Percentiles rank a stretch among this genome's conserved stretches.
These are phyloP conservation scores for Drosophila phalerata DNA, from an alignment of 2,888 invertebrate genomes.

Conservation along the genomic window DNA sequence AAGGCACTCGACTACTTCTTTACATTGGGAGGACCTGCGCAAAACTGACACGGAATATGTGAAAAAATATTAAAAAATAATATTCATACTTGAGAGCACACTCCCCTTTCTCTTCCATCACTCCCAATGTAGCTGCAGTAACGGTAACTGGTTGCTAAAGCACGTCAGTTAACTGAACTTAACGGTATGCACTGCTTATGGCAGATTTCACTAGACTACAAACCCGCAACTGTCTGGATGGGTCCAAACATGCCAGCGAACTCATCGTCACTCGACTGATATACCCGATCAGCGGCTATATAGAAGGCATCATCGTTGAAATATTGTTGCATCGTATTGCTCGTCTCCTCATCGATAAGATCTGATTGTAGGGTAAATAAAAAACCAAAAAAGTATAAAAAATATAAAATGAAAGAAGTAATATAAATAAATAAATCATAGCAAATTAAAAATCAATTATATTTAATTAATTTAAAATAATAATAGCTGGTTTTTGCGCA, in stretches of 20 bases:
- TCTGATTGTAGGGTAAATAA: constrained; percentile 61
- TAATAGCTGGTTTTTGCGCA: neutral
- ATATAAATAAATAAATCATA: constrained; percentile 3
- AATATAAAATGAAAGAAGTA: constrained; percentile 22
- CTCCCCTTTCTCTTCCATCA: constrained; percentile 13
- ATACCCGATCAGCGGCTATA: constrained; percentile 84
- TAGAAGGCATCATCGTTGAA: constrained; percentile 85
- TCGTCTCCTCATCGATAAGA: constrained; percentile 83
- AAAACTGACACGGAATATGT: constrained; percentile 54
- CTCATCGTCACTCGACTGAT: constrained; percentile 84
- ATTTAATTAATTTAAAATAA: constrained; percentile 1
- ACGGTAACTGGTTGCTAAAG: constrained; percentile 32
- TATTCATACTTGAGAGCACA: constrained; percentile 60
- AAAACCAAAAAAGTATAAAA: constrained; percentile 35
- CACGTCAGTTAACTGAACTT: constrained; percentile 37
- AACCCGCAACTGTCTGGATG: constrained; percentile 85
- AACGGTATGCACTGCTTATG: constrained; percentile 21
- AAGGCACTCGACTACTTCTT: constrained; percentile 38
- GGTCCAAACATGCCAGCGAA: constrained; percentile 85
- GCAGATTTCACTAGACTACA: constrained; percentile 53
- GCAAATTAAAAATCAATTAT: neutral
- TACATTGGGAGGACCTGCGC: constrained; percentile 18
- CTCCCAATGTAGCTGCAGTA: neutral
- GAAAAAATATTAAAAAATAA: constrained; percentile 71
- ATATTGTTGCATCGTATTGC: constrained; percentile 83